phyloP scores from a whole-genome alignment of 1,140 invertebrate species.

The Drosophila sturtevanti region DNA sequence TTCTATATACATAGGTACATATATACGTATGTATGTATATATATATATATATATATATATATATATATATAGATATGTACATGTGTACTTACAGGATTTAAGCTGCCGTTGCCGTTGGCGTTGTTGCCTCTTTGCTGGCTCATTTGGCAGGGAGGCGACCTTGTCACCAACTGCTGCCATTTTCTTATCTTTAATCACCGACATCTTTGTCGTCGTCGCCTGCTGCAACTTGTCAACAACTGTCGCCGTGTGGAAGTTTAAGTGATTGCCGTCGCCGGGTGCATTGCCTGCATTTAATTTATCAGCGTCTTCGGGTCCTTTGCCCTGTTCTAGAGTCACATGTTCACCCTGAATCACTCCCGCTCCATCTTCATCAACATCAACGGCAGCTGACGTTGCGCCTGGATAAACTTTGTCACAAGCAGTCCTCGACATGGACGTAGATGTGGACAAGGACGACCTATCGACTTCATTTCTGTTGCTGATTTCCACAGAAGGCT shows the following conservation, averaged over 20 bases:
- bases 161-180: constrained; percentile 51
- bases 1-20: not conserved
- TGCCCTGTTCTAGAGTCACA: not conserved
- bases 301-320: constrained; percentile 48
- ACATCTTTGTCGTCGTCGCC: constrained; percentile 43
- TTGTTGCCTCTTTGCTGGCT: constrained; percentile 33
- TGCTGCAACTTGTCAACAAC: constrained; percentile 65
- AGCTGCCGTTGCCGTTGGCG: constrained; percentile 9
- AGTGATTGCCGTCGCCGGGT: constrained; percentile 64
- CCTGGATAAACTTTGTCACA: constrained; percentile 75
- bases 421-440: constrained; percentile 29
- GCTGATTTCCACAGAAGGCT: constrained; percentile 42
- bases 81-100: constrained; percentile 58
- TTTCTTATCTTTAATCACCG: constrained; percentile 67
- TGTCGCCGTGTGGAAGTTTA: constrained; percentile 65
- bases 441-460: constrained; percentile 45
- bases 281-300: constrained; percentile 77
- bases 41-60: not conserved
- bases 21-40: not conserved
- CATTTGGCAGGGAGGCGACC: constrained; percentile 45
- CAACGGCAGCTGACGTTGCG: constrained; percentile 73
- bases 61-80: not conserved
- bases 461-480: constrained; percentile 72
- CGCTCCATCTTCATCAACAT: constrained; percentile 60
- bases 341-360: not conserved